Conservation (phyloP, 1,140 invertebrate genomes). For the Drosophila sturtevanti region DNA sequence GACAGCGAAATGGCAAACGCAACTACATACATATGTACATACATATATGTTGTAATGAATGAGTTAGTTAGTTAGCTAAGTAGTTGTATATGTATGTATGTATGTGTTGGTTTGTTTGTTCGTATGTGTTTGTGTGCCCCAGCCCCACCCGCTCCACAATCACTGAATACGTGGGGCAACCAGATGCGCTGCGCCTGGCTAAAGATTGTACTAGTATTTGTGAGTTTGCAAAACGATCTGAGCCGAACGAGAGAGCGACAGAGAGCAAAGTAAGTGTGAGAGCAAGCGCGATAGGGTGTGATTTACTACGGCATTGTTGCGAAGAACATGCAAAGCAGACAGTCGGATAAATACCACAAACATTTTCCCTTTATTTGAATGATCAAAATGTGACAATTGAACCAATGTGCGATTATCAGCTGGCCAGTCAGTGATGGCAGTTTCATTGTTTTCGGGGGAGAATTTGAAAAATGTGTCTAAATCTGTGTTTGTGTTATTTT, state of each 20-base stretch:
- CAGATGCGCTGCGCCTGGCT: conserved; percentile 9
- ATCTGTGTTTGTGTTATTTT: background rate
- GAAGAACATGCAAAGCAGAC: conserved; percentile 36
- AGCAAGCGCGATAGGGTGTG: conserved; percentile 2
- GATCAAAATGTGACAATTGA: background rate
- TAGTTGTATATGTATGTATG: background rate
- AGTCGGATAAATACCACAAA: conserved; percentile 28
- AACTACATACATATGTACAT: conserved; percentile 35
- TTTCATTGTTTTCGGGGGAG: background rate
- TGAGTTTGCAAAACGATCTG: conserved; percentile 41
- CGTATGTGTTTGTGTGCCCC: conserved; percentile 34
- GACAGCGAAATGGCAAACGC: conserved; percentile 36
- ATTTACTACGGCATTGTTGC: conserved; percentile 14
- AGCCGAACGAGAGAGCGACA: conserved; percentile 24
- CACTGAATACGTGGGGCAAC: conserved; percentile 39
- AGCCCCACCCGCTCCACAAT: conserved; percentile 50
- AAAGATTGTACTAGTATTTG: background rate
- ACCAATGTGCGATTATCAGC: conserved; percentile 65
- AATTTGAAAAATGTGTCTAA: background rate
- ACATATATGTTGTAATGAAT: conserved; percentile 39
- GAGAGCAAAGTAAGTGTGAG: background rate
- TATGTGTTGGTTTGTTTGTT: background rate
- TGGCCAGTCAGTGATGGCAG: conserved; percentile 46
- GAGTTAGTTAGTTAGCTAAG: conserved; percentile 41
- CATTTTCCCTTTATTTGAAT: background rate